These are phyloP conservation scores for Nerophis ophidion DNA, from an alignment of 2,113 vertebrate genomes.

Conservation along the genomic window DNA sequence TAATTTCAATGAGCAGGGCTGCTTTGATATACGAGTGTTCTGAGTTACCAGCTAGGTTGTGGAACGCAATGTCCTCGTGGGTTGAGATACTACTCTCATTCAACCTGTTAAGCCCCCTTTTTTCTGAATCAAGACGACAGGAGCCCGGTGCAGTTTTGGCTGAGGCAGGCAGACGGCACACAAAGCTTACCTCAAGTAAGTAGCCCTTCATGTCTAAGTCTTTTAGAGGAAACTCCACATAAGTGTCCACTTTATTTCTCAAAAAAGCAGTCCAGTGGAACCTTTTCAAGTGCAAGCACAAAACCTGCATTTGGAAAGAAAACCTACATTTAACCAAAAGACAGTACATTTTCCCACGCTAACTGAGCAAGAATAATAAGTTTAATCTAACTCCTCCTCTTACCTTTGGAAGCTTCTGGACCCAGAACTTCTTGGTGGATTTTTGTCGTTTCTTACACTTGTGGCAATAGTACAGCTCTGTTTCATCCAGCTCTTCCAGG, in stretches of 20 bases:
- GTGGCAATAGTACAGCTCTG: slow-evolving; percentile 95
- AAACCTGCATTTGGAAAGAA: slow-evolving; percentile 73
- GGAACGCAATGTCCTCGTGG: too few relatives aligned
- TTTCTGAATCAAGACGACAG: background rate
- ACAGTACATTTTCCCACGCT: background rate
- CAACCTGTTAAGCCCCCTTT: background rate
- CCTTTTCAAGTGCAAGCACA: slow-evolving; percentile 95
- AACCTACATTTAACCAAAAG: slow-evolving; percentile 6
- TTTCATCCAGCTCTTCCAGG: slow-evolving; percentile 95
- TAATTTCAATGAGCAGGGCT: too few relatives aligned
- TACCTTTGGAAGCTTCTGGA: slow-evolving; percentile 95
- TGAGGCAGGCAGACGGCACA: background rate
- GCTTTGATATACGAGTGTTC: too few relatives aligned
- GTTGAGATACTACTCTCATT: too few relatives aligned
- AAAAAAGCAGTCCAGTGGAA: slow-evolving; percentile 98
- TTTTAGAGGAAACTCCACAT: slow-evolving; percentile 90
- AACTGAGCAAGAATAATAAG: background rate
- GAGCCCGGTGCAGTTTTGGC: background rate
- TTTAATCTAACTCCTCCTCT: slow-evolving; percentile 1
- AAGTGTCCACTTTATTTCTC: slow-evolving; percentile 95
- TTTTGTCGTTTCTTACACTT: slow-evolving; percentile 97
- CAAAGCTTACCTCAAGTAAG: slow-evolving; percentile 83
- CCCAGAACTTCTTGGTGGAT: slow-evolving; percentile 98
- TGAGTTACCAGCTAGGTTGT: background rate
- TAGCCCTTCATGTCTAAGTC: slow-evolving; percentile 92